Evolutionary conservation across 53 echinoderm and acorn worm species (phyloP).

Genomic region (Glandiceps talaboti): DNA sequence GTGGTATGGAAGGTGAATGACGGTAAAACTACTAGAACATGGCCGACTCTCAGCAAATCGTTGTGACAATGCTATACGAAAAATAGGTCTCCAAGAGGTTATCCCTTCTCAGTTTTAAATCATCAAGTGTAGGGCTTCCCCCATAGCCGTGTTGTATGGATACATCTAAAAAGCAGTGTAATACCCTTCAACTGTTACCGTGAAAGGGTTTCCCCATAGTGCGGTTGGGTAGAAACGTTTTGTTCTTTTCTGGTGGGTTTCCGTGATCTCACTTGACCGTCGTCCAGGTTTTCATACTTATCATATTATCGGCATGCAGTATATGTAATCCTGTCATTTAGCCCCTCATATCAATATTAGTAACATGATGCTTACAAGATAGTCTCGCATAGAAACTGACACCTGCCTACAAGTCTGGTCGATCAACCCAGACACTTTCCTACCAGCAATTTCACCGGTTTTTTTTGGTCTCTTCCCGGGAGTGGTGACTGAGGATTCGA

Average conservation of each 20-base stretch:
- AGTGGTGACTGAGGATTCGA: too few species aligned
- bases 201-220: neutral
- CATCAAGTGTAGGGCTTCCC: neutral
- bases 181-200: neutral
- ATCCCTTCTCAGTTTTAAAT: too few species aligned
- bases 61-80: too few species aligned
- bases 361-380: neutral
- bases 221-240: neutral
- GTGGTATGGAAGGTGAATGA: too few species aligned
- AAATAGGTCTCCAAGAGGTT: too few species aligned
- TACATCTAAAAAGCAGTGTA: neutral
- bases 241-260: neutral
- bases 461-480: too few species aligned
- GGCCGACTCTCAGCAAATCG: too few species aligned
- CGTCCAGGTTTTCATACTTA: neutral
- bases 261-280: neutral
- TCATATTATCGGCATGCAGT: neutral
- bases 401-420: too few species aligned
- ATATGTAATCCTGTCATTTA: neutral
- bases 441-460: too few species aligned
- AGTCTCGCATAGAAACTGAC: too few species aligned
- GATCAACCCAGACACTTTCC: too few species aligned
- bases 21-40: too few species aligned
- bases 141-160: neutral
- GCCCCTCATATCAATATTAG: neutral